A percentile compares a stretch with the other conserved stretches of the same genome.
phyloP scores from a whole-genome alignment of 2,797 vertebrate genomes.

The Danio tinwini region DNA sequence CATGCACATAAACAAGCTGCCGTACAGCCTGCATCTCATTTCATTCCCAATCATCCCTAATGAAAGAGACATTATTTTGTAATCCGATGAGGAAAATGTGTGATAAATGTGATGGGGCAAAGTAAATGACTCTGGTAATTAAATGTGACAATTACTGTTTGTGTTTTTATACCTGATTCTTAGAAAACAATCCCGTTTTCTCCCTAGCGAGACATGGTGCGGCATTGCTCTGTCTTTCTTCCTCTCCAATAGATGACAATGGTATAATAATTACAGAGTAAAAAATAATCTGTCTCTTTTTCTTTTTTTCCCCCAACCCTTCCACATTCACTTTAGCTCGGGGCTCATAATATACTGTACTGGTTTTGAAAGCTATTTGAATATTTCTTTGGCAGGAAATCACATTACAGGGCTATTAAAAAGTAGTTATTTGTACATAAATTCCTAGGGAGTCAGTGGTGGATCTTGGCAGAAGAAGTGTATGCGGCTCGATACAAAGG shows the following conservation, averaged over 20 bases:
- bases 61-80: conserved; percentile 55
- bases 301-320: conserved; percentile 50
- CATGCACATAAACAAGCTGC: not conserved
- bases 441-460: conserved; percentile 81
- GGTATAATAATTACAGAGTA: conserved; percentile 82
- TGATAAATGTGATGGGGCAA: conserved; percentile 48
- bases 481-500: conserved; percentile 79
- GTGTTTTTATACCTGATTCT: conserved; percentile 42
- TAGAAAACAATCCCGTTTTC: conserved; percentile 26
- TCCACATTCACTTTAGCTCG: conserved; percentile 78
- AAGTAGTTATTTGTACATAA: conserved; percentile 92
- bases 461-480: conserved; percentile 77
- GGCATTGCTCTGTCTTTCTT: conserved; percentile 46
- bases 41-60: conserved; percentile 38
- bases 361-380: conserved; percentile 84
- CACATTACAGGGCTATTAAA: conserved; percentile 87
- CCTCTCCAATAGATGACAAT: conserved; percentile 72
- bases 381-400: conserved; percentile 89
- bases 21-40: not conserved
- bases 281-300: conserved; percentile 83
- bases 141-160: conserved; percentile 54
- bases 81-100: conserved; percentile 44
- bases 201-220: conserved; percentile 45
- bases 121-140: conserved; percentile 59
- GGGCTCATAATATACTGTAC: conserved; percentile 88